Conservation (phyloP, 2,113 vertebrate species). For the Melanostigma gelatinosum region DNA sequence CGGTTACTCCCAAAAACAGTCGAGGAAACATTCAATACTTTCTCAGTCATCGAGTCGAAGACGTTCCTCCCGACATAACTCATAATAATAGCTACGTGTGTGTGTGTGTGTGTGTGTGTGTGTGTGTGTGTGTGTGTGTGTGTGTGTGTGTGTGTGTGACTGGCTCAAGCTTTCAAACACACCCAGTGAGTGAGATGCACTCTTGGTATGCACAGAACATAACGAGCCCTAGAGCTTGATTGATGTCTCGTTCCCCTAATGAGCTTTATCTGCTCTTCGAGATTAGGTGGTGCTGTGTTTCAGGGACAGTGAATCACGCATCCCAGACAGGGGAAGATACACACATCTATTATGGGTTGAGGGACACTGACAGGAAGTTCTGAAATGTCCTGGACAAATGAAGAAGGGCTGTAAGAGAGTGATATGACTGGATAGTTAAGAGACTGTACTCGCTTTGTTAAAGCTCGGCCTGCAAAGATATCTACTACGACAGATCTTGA, state of each 20-base stretch:
- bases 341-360: slow-evolving; percentile 62
- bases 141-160: slow-evolving; percentile 39
- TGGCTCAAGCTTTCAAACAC: slow-evolving; percentile 65
- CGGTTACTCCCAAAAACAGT: background rate
- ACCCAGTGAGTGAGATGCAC: slow-evolving; percentile 82
- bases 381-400: slow-evolving; percentile 52
- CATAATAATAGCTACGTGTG: slow-evolving; percentile 57
- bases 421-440: slow-evolving; percentile 7
- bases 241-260: slow-evolving; percentile 84
- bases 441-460: background rate
- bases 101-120: slow-evolving; percentile 32
- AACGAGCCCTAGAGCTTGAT: slow-evolving; percentile 72
- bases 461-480: background rate
- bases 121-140: slow-evolving; percentile 29
- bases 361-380: slow-evolving; percentile 66
- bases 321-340: slow-evolving; percentile 77
- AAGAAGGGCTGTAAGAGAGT: slow-evolving; percentile 36
- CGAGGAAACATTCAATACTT: slow-evolving; percentile 34
- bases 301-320: slow-evolving; percentile 77
- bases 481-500: background rate
- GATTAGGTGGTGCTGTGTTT: slow-evolving; percentile 76
- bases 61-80: slow-evolving; percentile 57
- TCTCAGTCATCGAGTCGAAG: slow-evolving; percentile 20
- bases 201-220: slow-evolving; percentile 63
- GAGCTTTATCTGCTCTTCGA: slow-evolving; percentile 84